Base-by-base conservation (phyloP, 1,140 invertebrate species). In the Drosophila ficusphila region DNA sequence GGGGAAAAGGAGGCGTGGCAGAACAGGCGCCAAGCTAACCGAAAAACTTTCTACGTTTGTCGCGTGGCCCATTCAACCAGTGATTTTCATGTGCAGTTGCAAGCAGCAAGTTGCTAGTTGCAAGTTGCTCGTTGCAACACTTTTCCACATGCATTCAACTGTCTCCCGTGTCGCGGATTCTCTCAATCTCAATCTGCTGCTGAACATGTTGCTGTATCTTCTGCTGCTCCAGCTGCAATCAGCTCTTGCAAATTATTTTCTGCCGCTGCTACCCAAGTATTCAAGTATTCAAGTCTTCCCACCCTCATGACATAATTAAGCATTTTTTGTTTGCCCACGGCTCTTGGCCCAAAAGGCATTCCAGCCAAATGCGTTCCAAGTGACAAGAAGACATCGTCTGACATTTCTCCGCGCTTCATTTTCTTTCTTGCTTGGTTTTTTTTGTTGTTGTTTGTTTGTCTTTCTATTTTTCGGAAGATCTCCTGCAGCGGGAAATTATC, bases 291-390 rank as follows among this genome's bases (percentile, higher is more conserved):
- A n/a, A n/a, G n/a, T n/a, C n/a, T 33, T 90, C 89, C 89, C 89
- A 90, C 89, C 89, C 89, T 90, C 89, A 89, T 90, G 89, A 90
- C 89, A 90, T 90, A 90, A 90, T 90, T 90, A 90, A 83, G 57
- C 65, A 71, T 79, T 65, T 78, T 65, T 78, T 62, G 46, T 54
- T 54, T 53, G 44, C 21, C 46, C 29, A 34, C 33, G 38, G 27
- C 29, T 34, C 56, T 49, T 57, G 57, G 7, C 53, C 57, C 47
- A 54, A 12, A 34, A 41, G 36, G 42, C 11, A 62, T 6, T 42
- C 42, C 76, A 51, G n/a, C 18, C 39, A 42, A 81, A 65, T 64
- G 54, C 47, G 36, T 38, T 48, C 65, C 76, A 52, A 85, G 70
- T 83, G 79, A 75, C 79, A 78, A 58, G 62, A 49, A 62, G 49